Base-by-base conservation (phyloP, 2,888 invertebrate species). In the Lissocephala sabroskyi region DNA sequence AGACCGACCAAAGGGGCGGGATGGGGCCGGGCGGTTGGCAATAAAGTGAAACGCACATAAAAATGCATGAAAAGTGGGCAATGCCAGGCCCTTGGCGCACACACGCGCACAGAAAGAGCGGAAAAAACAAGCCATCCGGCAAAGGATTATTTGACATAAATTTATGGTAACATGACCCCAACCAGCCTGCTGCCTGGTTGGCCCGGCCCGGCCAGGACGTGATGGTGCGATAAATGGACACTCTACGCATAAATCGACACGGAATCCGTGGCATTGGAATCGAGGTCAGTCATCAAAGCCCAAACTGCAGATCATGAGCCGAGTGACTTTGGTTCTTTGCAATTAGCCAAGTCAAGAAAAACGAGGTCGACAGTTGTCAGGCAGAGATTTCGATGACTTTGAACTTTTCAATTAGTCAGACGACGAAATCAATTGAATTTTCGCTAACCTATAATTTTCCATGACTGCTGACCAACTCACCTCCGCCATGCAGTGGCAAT, bases 361-460 rank as follows among this genome's bases (percentile, higher is more conserved):
- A n/a, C n/a, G n/a, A n/a, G n/a, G n/a, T n/a, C n/a, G n/a, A n/a
- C n/a, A n/a, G n/a, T n/a, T n/a, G n/a, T n/a, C n/a, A n/a, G n/a
- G n/a, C n/a, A n/a, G n/a, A n/a, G n/a, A n/a, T n/a, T n/a, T n/a
- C n/a, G n/a, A n/a, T n/a, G n/a, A 61, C 54, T 58, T 62, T 58
- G 56, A 66, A 64, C 52, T 75, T 77, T 73, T 74, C 75, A 77
- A 73, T 73, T 73, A 73, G 62, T 60, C 75, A 70, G 57, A 49
- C 71, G 62, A 77, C 56, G 60, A 52, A 58, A 54, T n/a, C 78
- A 73, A 77, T 73, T 77, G 66, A 75, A 70, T 70, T 60, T n/a
- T 50, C 30, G 30, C 35, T n/a, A n/a, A n/a, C 43, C 52, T 45
- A 45, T 17, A 29, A 41, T 41, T 49, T 26, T 5, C 13, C 3